Evolutionary conservation across 1,140 invertebrate species (phyloP).

Genomic region (Drosophila yakuba): DNA sequence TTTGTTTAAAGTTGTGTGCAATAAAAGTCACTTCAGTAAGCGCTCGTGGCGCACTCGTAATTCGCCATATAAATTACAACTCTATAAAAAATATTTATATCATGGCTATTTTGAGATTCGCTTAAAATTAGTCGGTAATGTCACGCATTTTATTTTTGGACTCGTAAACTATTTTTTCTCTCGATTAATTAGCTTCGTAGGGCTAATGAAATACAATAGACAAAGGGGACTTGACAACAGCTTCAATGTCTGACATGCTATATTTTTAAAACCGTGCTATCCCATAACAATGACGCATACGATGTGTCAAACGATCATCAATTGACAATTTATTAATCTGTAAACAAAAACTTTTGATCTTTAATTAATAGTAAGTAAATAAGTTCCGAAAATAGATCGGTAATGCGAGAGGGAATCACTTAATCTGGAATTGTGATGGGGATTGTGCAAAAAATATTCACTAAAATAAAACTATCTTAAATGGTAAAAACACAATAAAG

Average conservation of each 20-base stretch:
- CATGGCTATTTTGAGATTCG: not conserved
- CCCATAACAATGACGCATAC: not conserved
- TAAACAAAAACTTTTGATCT: not conserved
- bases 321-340: not conserved
- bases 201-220: conserved; percentile 1
- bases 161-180: not conserved
- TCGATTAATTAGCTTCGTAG: conserved; percentile 2
- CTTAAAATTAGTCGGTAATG: not conserved
- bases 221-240: conserved; percentile 8
- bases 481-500: not conserved
- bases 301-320: not conserved
- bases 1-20: not conserved
- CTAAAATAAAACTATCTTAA: not conserved
- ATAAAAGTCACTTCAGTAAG: not conserved
- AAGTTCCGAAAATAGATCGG: too few species aligned
- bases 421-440: too few species aligned
- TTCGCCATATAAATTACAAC: not conserved
- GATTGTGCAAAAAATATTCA: too few species aligned
- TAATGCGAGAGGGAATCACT: not conserved
- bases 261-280: too few species aligned
- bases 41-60: not conserved
- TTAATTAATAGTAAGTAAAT: too few species aligned
- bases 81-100: not conserved
- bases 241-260: too few species aligned
- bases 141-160: conserved; percentile 4